phyloP scores from a whole-genome alignment of 1,140 invertebrate genomes.

The Leptonema lineaticorne region DNA sequence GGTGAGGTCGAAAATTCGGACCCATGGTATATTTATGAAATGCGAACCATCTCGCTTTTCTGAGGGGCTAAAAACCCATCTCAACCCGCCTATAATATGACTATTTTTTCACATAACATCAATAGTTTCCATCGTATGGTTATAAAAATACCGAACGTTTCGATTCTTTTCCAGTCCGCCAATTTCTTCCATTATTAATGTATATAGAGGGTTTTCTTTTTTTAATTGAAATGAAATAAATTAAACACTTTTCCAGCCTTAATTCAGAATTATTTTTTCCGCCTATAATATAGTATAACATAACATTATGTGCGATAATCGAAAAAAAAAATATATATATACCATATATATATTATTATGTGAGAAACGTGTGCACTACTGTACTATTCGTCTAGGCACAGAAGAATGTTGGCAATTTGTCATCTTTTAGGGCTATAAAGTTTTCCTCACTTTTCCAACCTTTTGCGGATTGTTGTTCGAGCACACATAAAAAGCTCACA shows the following conservation, averaged over 20 bases:
- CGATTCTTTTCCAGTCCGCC: not conserved
- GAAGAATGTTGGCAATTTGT: conserved; percentile 2
- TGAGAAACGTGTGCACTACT: too few species aligned
- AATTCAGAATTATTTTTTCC: too few species aligned
- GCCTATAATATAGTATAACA: too few species aligned
- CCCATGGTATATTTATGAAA: not conserved
- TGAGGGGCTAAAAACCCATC: not conserved
- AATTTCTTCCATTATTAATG: not conserved
- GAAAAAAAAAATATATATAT: not conserved
- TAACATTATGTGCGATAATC: not conserved
- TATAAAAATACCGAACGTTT: not conserved
- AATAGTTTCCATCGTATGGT: too few species aligned
- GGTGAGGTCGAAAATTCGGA: not conserved
- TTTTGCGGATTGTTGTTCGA: not conserved
- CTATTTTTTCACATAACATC: not conserved
- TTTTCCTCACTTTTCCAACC: not conserved
- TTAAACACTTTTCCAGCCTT: too few species aligned
- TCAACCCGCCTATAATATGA: not conserved
- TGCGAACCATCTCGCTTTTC: not conserved
- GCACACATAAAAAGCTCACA: too few species aligned
- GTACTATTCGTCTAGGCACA: too few species aligned
- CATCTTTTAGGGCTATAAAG: conserved; percentile 5
- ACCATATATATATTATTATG: too few species aligned
- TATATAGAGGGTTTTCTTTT: too few species aligned
- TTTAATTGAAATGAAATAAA: too few species aligned